Conservation (phyloP, 2,797 vertebrate species). For the Morelia viridis region DNA sequence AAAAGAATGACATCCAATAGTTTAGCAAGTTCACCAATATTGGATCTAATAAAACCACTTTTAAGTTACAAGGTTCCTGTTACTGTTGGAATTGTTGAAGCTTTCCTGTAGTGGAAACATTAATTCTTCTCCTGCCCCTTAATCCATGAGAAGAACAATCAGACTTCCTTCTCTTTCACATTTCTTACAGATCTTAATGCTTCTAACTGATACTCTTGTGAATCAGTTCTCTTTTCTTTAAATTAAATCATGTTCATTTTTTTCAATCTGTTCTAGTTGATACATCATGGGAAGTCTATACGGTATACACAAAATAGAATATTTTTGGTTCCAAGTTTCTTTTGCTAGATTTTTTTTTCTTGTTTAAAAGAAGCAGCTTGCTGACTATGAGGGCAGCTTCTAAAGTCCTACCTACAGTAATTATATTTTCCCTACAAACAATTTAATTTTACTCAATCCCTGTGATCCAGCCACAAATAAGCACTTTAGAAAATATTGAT, state of each 20-base stretch:
- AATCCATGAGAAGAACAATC: background rate
- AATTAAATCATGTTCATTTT: background rate
- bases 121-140: background rate
- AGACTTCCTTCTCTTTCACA: background rate
- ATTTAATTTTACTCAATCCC: background rate
- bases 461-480: background rate
- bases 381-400: too few relatives aligned
- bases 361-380: background rate
- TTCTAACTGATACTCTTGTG: too few relatives aligned
- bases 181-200: background rate
- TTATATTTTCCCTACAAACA: background rate
- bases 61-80: background rate
- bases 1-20: background rate
- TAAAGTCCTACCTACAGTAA: background rate
- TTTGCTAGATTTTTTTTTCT: background rate
- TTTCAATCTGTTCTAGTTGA: background rate
- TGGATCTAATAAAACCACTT: background rate
- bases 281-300: background rate
- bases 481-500: constrained; percentile 1
- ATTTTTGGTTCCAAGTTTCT: background rate
- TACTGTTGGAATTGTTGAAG: background rate
- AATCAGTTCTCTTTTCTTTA: background rate
- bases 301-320: background rate
- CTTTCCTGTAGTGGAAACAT: background rate
- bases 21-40: background rate